Percentiles rank a stretch among this genome's conserved stretches.
phyloP scores from a whole-genome alignment of 2,888 invertebrate species.

The Xestia ashworthii region DNA sequence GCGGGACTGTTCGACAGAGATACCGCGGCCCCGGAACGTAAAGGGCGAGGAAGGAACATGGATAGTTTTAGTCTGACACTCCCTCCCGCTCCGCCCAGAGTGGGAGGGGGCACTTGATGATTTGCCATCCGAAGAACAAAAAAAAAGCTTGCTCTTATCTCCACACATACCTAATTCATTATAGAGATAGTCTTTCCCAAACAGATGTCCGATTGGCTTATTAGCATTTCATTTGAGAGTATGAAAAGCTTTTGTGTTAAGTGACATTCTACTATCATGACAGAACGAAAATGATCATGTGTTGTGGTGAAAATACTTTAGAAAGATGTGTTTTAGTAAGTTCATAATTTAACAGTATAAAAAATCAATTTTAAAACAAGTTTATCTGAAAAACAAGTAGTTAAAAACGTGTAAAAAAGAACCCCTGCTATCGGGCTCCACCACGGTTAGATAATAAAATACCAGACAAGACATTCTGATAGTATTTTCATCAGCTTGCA shows the following conservation, averaged over 20 bases:
- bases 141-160: conserved; percentile 1
- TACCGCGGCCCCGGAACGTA: no score
- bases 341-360: no score
- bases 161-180: no score
- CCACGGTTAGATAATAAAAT: neutral
- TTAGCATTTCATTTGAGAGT: conserved; percentile 67
- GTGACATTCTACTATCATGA: conserved; percentile 56
- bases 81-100: no score
- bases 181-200: conserved; percentile 66
- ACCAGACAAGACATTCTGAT: neutral
- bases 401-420: neutral
- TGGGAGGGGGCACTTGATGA: no score
- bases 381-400: neutral
- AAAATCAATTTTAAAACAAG: neutral
- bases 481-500: neutral
- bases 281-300: conserved; percentile 51
- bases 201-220: conserved; percentile 73
- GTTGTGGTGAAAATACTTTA: conserved; percentile 40
- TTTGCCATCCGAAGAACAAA: no score
- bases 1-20: no score
- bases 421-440: no score
- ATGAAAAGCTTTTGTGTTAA: conserved; percentile 72
- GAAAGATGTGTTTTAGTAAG: neutral
- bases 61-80: no score
- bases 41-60: no score